Conservation (phyloP, 2,797 vertebrate species). For the Cryptoblepharus egeriae region DNA sequence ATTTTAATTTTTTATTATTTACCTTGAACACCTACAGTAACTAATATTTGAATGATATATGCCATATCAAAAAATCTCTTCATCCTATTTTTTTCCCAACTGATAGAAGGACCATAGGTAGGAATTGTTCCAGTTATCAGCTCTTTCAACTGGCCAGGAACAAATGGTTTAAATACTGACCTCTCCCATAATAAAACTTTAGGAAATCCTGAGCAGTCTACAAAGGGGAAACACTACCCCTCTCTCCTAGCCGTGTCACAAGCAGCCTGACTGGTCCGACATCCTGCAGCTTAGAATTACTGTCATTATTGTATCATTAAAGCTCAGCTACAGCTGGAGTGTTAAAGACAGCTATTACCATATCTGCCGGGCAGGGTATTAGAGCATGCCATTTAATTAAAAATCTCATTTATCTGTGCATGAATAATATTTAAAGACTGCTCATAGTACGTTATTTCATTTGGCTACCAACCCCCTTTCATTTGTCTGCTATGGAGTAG, state of each 20-base stretch:
- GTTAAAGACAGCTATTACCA: constrained; percentile 65
- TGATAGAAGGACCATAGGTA: neutral
- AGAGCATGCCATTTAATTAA: constrained; percentile 73
- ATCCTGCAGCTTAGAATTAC: constrained; percentile 60
- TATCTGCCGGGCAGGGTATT: constrained; percentile 66
- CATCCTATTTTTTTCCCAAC: too few relatives aligned
- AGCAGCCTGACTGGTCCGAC: constrained; percentile 42
- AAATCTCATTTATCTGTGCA: constrained; percentile 67
- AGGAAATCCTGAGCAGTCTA: neutral
- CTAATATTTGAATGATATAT: too few relatives aligned
- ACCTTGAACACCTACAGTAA: too few relatives aligned
- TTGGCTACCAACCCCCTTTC: constrained; percentile 19
- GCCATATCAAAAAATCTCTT: too few relatives aligned
- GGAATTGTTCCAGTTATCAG: too few relatives aligned
- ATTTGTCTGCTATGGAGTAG: constrained; percentile 29
- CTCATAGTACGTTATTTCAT: constrained; percentile 56
- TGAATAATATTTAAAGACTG: constrained; percentile 68
- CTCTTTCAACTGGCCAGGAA: neutral
- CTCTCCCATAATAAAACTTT: neutral
- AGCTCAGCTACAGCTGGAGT: constrained; percentile 46
- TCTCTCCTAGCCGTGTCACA: neutral
- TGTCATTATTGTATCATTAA: constrained; percentile 59
- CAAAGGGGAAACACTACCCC: neutral
- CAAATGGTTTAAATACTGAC: too few relatives aligned
- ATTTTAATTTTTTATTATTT: too few relatives aligned